Conservation (phyloP, 2,888 invertebrate genomes). For the Diarsia mendica region DNA sequence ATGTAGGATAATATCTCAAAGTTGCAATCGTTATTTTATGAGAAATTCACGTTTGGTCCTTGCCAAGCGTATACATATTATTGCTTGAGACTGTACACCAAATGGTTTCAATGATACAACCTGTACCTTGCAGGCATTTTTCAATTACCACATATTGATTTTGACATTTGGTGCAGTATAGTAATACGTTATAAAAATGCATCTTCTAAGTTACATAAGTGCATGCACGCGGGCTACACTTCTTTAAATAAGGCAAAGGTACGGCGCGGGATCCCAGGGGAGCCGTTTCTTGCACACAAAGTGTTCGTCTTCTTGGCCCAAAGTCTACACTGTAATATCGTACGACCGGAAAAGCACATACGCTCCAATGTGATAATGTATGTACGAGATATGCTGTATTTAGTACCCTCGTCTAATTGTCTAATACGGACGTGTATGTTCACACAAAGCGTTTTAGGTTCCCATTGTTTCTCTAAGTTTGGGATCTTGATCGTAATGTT, state of each 20-base stretch:
- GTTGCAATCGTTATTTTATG: too few species aligned
- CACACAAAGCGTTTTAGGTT: conserved; percentile 56
- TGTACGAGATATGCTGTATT: conserved; percentile 19
- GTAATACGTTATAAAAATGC: conserved; percentile 28
- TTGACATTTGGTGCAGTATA: conserved; percentile 16
- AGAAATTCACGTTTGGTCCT: too few species aligned
- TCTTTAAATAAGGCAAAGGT: conserved; percentile 62
- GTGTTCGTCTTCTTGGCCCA: conserved; percentile 59
- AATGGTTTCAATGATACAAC: conserved; percentile 17
- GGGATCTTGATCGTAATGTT: conserved; percentile 23
- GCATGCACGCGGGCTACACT: conserved; percentile 41
- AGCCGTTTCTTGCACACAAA: conserved; percentile 66
- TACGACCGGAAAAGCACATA: conserved; percentile 55
- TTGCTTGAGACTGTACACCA: too few species aligned
- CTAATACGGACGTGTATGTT: conserved; percentile 36
- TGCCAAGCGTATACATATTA: too few species aligned
- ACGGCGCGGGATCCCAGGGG: conserved; percentile 62
- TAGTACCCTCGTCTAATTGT: conserved; percentile 54
- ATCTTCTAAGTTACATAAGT: conserved; percentile 29
- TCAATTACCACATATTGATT: conserved; percentile 27
- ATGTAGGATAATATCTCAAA: too few species aligned
- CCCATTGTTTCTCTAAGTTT: conserved; percentile 48
- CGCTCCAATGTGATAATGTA: conserved; percentile 39
- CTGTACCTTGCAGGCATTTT: conserved; percentile 9
- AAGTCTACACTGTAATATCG: conserved; percentile 61